Conservation (phyloP, 2,888 invertebrate genomes). For the Tenthredo scrophulariae region DNA sequence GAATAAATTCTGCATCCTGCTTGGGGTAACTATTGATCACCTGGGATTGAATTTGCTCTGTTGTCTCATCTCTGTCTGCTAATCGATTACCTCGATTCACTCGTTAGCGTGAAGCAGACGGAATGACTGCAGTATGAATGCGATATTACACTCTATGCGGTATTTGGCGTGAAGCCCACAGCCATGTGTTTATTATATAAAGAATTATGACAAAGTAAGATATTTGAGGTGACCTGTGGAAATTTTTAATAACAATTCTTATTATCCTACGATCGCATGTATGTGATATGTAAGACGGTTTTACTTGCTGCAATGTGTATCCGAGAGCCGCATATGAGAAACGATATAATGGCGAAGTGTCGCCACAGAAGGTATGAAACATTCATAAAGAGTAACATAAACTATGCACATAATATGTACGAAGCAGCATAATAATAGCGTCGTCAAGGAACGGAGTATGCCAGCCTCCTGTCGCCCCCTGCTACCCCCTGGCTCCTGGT, state of each 20-base stretch:
- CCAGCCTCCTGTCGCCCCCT: conserved; percentile 60
- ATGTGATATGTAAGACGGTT: not conserved
- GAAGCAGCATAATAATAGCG: conserved; percentile 68
- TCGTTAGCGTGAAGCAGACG: not conserved
- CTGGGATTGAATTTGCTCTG: not conserved
- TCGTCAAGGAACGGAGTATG: conserved; percentile 67
- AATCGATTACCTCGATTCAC: not conserved
- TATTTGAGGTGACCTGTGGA: not conserved
- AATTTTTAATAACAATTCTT: not conserved
- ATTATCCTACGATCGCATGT: not conserved
- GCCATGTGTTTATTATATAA: not conserved
- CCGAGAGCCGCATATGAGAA: conserved; percentile 6
- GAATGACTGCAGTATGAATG: not conserved
- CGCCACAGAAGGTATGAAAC: conserved; percentile 54
- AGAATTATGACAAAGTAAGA: not conserved
- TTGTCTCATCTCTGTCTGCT: not conserved
- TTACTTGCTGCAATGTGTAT: not conserved
- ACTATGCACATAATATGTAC: conserved; percentile 68
- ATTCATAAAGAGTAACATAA: conserved; percentile 67
- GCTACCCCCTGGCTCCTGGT: conserved; percentile 64
- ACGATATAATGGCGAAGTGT: conserved; percentile 54
- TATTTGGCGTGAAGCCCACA: not conserved
- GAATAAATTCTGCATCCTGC: not conserved
- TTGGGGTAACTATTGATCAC: not conserved
- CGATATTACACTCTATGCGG: not conserved